Base-by-base conservation (phyloP, 2,888 invertebrate genomes). In the Malacosoma neustria region DNA sequence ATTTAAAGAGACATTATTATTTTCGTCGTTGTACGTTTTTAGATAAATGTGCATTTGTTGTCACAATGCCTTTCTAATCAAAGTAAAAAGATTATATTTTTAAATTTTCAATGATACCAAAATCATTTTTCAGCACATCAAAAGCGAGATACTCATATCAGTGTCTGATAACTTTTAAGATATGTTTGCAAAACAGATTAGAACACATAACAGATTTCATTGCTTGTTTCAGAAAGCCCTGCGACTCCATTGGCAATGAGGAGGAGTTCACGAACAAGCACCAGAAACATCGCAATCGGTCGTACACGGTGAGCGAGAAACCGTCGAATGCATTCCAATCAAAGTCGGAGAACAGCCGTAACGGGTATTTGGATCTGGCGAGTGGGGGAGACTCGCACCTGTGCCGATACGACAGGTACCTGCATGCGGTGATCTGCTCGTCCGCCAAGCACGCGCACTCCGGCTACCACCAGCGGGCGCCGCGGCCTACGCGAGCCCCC, bases 341-440 rank as follows among this genome's bases (percentile, higher is more conserved):
- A 51, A 81, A 76, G 55, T 52, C 61, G 0, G 87, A 86, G n/a
- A 66, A 67, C 39, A 55, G 63, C 29, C 74, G 63, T 46, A 87
- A 89, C 45, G 89, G 89, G 56, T 89, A 89, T 56, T 74, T 89
- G 46, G 90, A 90, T 61, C 61, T 90, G 61, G 89, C 89, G 45
- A 85, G 87, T 57, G 88, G 88, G 41, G 89, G 89, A 9, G 87
- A 88, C 41, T 88, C 89, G 4, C 70, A 89, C 54, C 52, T 87
- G 48, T 84, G 84, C 44, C 54, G 84, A 39, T 90, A 90, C 57
- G 90, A 90, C 57, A 84, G 90, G 39, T 89, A 89, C 61, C 64
- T 90, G 39, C 90, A 89, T 58, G 89, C 90, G 32, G 89, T 89
- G 33, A 89, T 90, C 45, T 90, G 89, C 54, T 85, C 87, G 12